These are phyloP conservation scores for Botia almorhae DNA, from an alignment of 2,797 vertebrate species.

Conservation along the genomic window DNA sequence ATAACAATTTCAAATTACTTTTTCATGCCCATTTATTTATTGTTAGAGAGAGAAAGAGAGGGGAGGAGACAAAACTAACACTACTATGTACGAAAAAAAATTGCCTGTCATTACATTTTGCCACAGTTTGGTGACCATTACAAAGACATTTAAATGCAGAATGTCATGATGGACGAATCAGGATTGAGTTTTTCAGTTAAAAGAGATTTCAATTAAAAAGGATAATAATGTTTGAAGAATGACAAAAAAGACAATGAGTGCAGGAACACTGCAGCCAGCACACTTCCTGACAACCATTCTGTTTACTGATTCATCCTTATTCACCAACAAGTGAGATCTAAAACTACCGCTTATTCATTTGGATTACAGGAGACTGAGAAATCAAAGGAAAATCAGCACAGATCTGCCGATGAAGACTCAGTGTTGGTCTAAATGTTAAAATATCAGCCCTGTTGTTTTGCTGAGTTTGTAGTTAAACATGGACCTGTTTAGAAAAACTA, in stretches of 20 bases:
- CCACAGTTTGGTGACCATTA: not conserved
- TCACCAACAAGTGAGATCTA: not conserved
- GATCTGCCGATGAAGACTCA: not conserved
- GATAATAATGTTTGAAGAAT: not conserved
- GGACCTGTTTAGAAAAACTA: not conserved
- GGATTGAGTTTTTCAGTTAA: not conserved
- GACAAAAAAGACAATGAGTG: not conserved
- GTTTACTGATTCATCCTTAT: constrained; percentile 32
- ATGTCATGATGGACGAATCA: not conserved
- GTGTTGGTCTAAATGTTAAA: not conserved
- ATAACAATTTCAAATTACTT: not conserved
- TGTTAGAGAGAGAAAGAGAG: not conserved
- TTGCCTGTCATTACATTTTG: too few species aligned
- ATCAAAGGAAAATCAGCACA: not conserved
- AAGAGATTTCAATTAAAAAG: not conserved
- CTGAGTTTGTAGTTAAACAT: not conserved
- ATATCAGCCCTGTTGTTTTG: not conserved
- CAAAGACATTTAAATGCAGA: not conserved
- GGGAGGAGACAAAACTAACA: not conserved
- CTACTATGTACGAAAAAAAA: not conserved
- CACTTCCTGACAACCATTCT: constrained; percentile 31
- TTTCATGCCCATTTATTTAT: too few species aligned
- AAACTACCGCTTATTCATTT: not conserved
- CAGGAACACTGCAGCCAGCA: not conserved
- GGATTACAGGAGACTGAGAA: not conserved